Conservation (phyloP, 2,888 invertebrate species). For the Pandemis corylana region DNA sequence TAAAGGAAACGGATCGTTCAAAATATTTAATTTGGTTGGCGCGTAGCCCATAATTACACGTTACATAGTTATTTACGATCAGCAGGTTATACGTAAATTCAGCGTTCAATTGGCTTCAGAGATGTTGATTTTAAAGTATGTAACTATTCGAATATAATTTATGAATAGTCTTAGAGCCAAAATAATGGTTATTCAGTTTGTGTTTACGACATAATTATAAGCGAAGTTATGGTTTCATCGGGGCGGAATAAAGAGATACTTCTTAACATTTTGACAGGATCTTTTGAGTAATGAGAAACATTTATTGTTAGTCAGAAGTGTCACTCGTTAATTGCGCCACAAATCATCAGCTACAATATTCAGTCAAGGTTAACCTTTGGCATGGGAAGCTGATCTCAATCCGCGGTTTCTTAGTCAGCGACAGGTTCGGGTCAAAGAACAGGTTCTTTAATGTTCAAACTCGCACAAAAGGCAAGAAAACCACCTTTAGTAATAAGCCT, state of each 20-base stretch:
- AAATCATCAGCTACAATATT: conserved; percentile 18
- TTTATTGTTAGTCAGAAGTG: conserved; percentile 9
- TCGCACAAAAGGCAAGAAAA: conserved; percentile 47
- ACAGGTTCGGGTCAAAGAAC: conserved; percentile 28
- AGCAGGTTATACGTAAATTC: conserved; percentile 63
- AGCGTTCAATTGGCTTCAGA: conserved; percentile 55
- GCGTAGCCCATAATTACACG: conserved; percentile 71
- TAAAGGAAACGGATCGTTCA: conserved; percentile 68
- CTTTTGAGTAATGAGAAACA: conserved; percentile 5
- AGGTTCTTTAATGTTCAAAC: conserved; percentile 36
- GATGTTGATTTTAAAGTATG: conserved; percentile 42
- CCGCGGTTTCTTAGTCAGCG: conserved; percentile 19
- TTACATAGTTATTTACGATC: conserved; percentile 68
- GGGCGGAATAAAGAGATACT: background rate
- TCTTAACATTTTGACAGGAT: conserved; percentile 5
- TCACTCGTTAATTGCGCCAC: conserved; percentile 22
- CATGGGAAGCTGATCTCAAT: conserved; percentile 7
- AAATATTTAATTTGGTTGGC: conserved; percentile 76
- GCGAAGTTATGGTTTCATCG: conserved; percentile 28
- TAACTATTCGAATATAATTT: conserved; percentile 38
- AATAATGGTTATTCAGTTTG: conserved; percentile 31
- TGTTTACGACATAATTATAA: conserved; percentile 30
- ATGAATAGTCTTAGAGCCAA: conserved; percentile 33
- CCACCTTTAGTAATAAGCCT: conserved; percentile 65
- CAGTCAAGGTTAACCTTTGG: conserved; percentile 29